These are phyloP conservation scores for Lacanobia oleracea DNA, from an alignment of 2,888 invertebrate species.

Conservation along the genomic window DNA sequence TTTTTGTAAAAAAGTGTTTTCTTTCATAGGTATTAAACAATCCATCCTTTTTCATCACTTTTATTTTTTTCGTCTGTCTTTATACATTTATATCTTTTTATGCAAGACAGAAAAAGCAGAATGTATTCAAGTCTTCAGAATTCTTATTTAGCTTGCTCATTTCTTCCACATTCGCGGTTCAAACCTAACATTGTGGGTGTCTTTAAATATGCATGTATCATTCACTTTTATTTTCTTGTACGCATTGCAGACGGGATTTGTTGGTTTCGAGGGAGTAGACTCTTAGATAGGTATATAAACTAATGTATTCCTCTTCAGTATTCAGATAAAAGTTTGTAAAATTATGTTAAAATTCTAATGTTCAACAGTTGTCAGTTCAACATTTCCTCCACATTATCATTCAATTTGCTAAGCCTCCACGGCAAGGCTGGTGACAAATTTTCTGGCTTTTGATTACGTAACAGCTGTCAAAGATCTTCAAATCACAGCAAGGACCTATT, in stretches of 20 bases:
- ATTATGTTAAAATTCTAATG: neutral
- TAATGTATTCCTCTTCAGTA: no score
- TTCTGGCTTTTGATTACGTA: no score
- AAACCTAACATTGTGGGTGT: constrained; percentile 2
- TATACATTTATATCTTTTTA: neutral
- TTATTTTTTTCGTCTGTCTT: neutral
- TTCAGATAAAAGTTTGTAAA: no score
- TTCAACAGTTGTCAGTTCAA: neutral
- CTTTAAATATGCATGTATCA: constrained; percentile 39
- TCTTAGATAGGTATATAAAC: no score
- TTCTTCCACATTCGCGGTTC: constrained; percentile 13
- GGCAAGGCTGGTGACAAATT: no score
- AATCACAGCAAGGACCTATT: neutral
- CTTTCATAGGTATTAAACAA: neutral
- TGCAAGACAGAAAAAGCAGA: constrained; percentile 2
- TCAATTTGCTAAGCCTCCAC: neutral
- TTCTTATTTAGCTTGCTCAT: constrained; percentile 21
- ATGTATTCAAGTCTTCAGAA: constrained; percentile 15
- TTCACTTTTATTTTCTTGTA: constrained; percentile 45
- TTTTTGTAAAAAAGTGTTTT: no score
- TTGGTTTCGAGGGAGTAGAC: neutral
- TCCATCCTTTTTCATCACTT: neutral
- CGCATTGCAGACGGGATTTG: constrained; percentile 9
- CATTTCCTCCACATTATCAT: neutral
- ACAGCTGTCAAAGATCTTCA: neutral